phyloP scores from a whole-genome alignment of 2,888 invertebrate genomes.

The Beris morrisii region DNA sequence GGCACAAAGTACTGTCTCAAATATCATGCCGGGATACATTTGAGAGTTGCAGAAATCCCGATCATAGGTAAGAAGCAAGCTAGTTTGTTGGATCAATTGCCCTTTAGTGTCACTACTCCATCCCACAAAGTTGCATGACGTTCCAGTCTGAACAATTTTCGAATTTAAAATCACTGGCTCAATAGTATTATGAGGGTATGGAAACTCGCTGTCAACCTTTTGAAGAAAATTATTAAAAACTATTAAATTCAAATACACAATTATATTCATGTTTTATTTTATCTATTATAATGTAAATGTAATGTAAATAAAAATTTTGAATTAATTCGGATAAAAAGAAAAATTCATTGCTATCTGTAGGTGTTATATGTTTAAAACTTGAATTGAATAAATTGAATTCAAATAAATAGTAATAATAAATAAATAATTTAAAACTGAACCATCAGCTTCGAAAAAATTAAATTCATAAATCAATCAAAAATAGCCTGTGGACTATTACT shows the following conservation, averaged over 20 bases:
- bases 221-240: conserved; percentile 5
- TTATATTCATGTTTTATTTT: neutral
- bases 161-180: conserved; percentile 31
- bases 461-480: too few relatives aligned
- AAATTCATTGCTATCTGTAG: too few relatives aligned
- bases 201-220: conserved; percentile 12
- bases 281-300: too few relatives aligned
- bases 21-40: conserved; percentile 19
- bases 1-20: conserved; percentile 16
- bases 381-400: too few relatives aligned
- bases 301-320: too few relatives aligned
- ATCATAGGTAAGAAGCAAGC: conserved; percentile 8
- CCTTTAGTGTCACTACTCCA: conserved; percentile 24
- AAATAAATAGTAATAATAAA: too few relatives aligned
- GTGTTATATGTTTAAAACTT: too few relatives aligned
- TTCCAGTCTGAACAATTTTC: conserved; percentile 29
- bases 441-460: too few relatives aligned
- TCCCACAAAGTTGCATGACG: conserved; percentile 34
- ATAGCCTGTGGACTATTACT: too few relatives aligned
- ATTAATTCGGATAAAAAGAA: too few relatives aligned
- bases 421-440: too few relatives aligned
- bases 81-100: conserved; percentile 8
- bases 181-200: conserved; percentile 30
- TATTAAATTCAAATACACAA: neutral
- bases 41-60: conserved; percentile 25